Base-by-base conservation (phyloP, 2,797 vertebrate genomes). In the Characodon lateralis region DNA sequence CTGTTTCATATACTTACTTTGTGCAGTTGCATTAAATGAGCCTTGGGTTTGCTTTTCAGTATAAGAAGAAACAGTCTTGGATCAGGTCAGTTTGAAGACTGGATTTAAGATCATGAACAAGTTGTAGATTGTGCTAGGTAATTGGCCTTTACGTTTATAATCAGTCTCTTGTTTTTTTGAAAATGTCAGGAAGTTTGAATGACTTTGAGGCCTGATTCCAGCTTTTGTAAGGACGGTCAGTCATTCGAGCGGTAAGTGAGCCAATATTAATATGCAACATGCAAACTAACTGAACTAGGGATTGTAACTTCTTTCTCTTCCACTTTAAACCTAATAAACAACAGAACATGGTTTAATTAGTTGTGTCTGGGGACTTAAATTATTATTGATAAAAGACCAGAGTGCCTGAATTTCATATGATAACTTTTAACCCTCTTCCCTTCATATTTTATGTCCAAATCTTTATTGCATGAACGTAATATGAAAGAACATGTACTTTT, bases 211-310 rank as follows among this genome's bases (percentile, higher is more conserved):
- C 43, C n/a, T 74, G 13, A 9, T 48, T 50, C 26, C 41, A 46
- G 65, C 46, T 50, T 66, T 53, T 18, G 35, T 28, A 18, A 76
- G 51, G 41, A 59, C 76, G 28, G 51, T 81, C 13, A 2, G 58
- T 48, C 72, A 78, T 50, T 78, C 41, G 3, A 77, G 16, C 1
- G 73, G 85, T 85, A 55, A 80, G 81, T 75, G 58, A 8, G 61
- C 51, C 6, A 24, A 0, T 28, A 18, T 4, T 73, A 0, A 48
- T 28, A 70, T 43, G 12, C 14, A 1, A 66, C 22, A 59, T 72
- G 20, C 58, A 41, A 39, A 18, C 58, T 3, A 53, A 24, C 22
- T 53, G 31, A 28, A 48, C 55, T 18, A 35, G 7, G 68, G 31
- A 2, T 72, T 35, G 13, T 12, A 65, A 24, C 24, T 20, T 35